Evolutionary conservation across 2,888 invertebrate genomes (phyloP), one percentile per base, ranked within the genome.

Genomic region (Tinea semifulvella): DNA sequence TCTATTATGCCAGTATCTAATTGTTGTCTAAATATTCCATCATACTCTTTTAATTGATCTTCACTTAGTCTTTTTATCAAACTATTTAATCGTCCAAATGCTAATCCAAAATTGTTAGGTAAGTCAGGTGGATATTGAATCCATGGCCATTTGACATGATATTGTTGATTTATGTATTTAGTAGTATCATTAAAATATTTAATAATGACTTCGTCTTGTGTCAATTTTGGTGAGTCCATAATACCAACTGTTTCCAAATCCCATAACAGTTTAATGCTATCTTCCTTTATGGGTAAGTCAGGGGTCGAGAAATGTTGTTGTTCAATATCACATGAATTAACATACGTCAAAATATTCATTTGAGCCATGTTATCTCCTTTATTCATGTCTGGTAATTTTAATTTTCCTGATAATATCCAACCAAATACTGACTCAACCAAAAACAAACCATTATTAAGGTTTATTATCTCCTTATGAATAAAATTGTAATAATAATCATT

Each of bases 61-160:
- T 6, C 6, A 27, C 48, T 45, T 18, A 46, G 18, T 35, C 47
- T 28, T 11, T 46, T 46, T 2, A 50, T 2, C 7, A 51, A 19
- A 39, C 47, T 26, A 2, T 17, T 44, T 10, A 53, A 27, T n/a
- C 51, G 36, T 6, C 51, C 51, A 13, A 19, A 46, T 4, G 50
- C 50, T 11, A 50, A 14, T 10, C 51, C 51, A 31, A 40, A 51
- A 28, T 53, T 51, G 6, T 38, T 39, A 1, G 49, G 46, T 42
- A 53, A n/a, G 4, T 46, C 26, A 3, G 49, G 50, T 11, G 50
- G 50, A 18, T 47, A 50, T 10, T 49, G 42, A 6, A 42, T 44
- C 50, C 51, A 52, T 1, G 50, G 50, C 49, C 53, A 53, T 31
- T 47, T 31, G 11, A 43, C 43, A 11, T 18, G 11, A 19, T 35